phyloP scores from a whole-genome alignment of 2,113 vertebrate species.

The Pluvialis apricaria region DNA sequence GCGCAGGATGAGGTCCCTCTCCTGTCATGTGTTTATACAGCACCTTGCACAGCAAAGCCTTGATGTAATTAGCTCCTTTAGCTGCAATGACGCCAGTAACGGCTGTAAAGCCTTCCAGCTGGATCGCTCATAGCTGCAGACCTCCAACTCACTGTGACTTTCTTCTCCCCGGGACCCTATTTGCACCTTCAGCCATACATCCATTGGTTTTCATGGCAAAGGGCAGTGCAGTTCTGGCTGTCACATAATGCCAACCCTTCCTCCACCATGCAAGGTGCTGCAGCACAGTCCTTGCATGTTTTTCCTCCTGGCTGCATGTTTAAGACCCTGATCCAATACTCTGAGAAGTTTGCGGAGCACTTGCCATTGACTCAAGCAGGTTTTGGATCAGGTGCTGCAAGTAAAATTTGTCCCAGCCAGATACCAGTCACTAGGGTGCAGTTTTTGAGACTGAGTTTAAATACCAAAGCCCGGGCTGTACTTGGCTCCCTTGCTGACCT shows the following conservation, averaged over 20 bases:
- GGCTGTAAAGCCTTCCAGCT: not conserved
- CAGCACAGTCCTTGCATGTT: not conserved
- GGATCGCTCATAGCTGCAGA: not conserved
- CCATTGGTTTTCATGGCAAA: not conserved
- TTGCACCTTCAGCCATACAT: not conserved
- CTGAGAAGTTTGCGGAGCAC: not conserved
- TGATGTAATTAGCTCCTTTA: not conserved
- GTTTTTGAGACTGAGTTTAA: not conserved
- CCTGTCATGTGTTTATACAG: not conserved
- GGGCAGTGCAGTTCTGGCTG: not conserved
- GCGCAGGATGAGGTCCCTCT: not conserved
- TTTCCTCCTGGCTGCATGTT: not conserved
- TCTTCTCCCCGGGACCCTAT: not conserved
- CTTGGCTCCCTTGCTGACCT: conserved; percentile 3
- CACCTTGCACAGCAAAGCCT: not conserved
- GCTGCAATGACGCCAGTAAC: not conserved
- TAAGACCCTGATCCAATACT: not conserved
- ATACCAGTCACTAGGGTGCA: not conserved
- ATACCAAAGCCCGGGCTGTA: not conserved
- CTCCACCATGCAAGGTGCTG: not conserved
- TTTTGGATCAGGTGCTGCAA: not conserved
- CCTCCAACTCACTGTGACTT: not conserved
- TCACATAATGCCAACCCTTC: not conserved
- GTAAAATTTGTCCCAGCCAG: not conserved
- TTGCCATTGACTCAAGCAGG: not conserved